Evolutionary conservation across 1,140 invertebrate species (phyloP), one percentile per base, ranked within the genome.

Genomic region (Oedothorax gibbosus): DNA sequence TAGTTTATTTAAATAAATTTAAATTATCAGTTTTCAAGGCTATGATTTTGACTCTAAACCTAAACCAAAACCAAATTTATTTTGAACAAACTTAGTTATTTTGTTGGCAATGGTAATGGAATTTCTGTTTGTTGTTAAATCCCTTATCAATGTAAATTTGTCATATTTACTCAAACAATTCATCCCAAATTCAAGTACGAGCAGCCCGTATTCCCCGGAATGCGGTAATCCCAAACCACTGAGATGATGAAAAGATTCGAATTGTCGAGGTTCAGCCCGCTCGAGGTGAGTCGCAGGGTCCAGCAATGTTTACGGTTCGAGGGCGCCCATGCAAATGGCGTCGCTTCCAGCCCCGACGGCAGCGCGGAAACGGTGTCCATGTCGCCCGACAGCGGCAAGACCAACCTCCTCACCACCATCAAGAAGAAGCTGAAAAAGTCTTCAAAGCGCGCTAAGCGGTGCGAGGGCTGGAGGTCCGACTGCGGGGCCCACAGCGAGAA

Each of bases 251-350:
- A 86, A 80, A 72, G 85, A 73, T 76, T 86, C 35, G 77, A 77
- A 49, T 80, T 86, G n/a, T 86, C 69, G 11, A 57, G 62, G 57
- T 80, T 86, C 51, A 86, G 75, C 53, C 76, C 77, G 15, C 50
- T 80, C 7, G 77, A 80, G 53, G 77, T 79, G 7, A 80, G 76
- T 65, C 76, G 85, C 14, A 86, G 73, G 66, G 75, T 80, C 15
- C 85, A 79, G n/a, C 77, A 73, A 75, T 79, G 77, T 86, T 80
- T 80, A 73, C 69, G 85, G 51, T 75, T 80, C 56, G 85, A 80
- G 69, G 85, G 85, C 76, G 85, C 73, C 62, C 73, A 86, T 86
- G 68, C 85, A 86, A 86, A 86, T 86, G 85, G 85, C 85, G 85
- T 71, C 85, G 50, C 50, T n/a, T 15, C 49, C 57, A 18, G 66